These are phyloP conservation scores for Prietella phreatophila DNA, from an alignment of 2,113 vertebrate species.

Conservation along the genomic window DNA sequence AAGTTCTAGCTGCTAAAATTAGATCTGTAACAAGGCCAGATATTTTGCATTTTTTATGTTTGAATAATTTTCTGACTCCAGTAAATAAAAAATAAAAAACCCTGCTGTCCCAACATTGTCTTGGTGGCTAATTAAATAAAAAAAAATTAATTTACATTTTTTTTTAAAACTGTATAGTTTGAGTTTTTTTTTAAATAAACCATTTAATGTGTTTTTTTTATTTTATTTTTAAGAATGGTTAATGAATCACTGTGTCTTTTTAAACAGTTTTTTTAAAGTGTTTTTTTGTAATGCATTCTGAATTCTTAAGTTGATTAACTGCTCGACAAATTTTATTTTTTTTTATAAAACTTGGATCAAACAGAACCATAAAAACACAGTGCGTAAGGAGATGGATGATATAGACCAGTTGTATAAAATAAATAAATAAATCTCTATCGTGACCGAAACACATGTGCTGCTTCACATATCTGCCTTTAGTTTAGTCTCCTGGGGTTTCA, in stretches of 20 bases:
- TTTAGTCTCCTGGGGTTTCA: slow-evolving; percentile 16
- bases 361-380: too few relatives aligned
- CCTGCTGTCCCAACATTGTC: background rate
- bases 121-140: background rate
- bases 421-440: background rate
- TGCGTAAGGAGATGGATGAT: background rate
- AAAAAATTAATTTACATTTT: too few relatives aligned
- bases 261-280: too few relatives aligned
- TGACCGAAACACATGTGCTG: background rate
- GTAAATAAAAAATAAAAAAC: too few relatives aligned
- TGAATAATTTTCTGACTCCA: background rate
- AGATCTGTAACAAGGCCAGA: background rate
- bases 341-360: background rate
- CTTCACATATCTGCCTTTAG: slow-evolving; percentile 1
- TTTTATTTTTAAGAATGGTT: too few relatives aligned
- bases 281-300: too few relatives aligned
- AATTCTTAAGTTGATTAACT: too few relatives aligned
- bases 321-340: too few relatives aligned
- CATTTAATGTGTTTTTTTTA: too few relatives aligned
- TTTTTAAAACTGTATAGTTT: too few relatives aligned
- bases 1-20: background rate
- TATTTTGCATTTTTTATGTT: background rate
- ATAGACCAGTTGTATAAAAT: background rate
- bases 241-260: too few relatives aligned
- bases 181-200: too few relatives aligned